Base-by-base conservation (phyloP, 37 sponge, comb jelly and placozoan species). In the Eunapius fragilis region DNA sequence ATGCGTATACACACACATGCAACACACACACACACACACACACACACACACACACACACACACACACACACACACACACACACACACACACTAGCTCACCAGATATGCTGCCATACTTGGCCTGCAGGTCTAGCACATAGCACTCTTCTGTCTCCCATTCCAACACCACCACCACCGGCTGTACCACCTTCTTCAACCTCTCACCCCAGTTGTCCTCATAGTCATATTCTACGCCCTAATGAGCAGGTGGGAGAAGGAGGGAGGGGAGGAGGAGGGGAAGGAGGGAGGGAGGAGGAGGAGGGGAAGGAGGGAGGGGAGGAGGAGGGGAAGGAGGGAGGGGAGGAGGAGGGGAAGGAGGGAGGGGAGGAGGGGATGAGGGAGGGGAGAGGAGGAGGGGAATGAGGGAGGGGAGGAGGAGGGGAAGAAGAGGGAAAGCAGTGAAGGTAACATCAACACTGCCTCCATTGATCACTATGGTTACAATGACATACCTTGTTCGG, bases 181-280 rank as follows among this genome's bases (percentile, higher is more conserved):
- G 47, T 10, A 84, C 81, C 41, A 89, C 84, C 34, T 77, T 71
- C 38, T 76, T 38, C 74, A 95, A 77, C 83, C 92, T 92, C 83
- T 98, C 98, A 32, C 98, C 98, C 98, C 98, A 98, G 47, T 80
- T 73, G 47, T 92, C 78, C 67, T 77, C 85, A 35, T 70, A 93
- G 24, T 78, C 86, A 78, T 89, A 90, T 82, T 95, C 93, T 7
- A 83, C 71, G 19, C 95, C 95, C 90, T 90, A 70, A 24, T 23
- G 22, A 78, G 31, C 3, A 37, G 58, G 50, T 25, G n/a, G 17
- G n/a, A 13, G 22, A 13, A 17, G 5, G 22, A 13, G 31, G 22
- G 73, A 72, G 73, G 79, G 24, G n/a, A 27, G 79, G 50, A 78
- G 47, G 47, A 25, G 24, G 50, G 38, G 50, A 17, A 27, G 28